phyloP scores from a whole-genome alignment of 2,888 invertebrate genomes.

The Lampropteryx suffumata region DNA sequence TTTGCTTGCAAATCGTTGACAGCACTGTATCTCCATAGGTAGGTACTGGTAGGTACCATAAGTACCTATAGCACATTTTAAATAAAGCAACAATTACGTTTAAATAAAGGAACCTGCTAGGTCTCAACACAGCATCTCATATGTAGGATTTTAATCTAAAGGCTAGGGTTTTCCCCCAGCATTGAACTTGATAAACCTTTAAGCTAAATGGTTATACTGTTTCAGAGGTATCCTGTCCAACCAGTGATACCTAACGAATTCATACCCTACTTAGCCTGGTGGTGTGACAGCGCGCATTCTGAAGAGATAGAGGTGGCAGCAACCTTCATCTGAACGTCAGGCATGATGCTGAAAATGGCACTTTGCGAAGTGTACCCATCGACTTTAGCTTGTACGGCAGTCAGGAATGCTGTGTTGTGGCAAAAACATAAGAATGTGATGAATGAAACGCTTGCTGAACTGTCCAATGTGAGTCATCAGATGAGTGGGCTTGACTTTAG shows the following conservation, averaged over 20 bases:
- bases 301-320: conserved; percentile 61
- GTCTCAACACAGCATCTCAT: too few species aligned
- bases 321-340: conserved; percentile 61
- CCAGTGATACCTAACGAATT: conserved; percentile 65
- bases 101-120: too few species aligned
- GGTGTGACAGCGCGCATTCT: conserved; percentile 46
- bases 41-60: too few species aligned
- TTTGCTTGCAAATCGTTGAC: too few species aligned
- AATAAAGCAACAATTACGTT: too few species aligned
- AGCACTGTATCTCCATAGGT: too few species aligned
- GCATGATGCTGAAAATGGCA: conserved; percentile 56
- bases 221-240: conserved; percentile 58
- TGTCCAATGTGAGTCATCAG: conserved; percentile 53
- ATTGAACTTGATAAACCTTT: neutral
- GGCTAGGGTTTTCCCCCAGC: neutral
- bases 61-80: too few species aligned
- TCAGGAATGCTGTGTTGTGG: conserved; percentile 55
- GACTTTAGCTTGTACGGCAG: conserved; percentile 57
- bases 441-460: conserved; percentile 38
- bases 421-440: conserved; percentile 46
- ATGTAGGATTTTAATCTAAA: neutral
- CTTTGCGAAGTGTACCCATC: conserved; percentile 58
- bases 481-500: too few species aligned
- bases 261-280: conserved; percentile 62
- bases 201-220: neutral